A percentile compares a stretch with the other conserved stretches of the same genome.
These are phyloP conservation scores for Pomacea maculata DNA, from an alignment of 1,140 invertebrate genomes.

Conservation along the genomic window DNA sequence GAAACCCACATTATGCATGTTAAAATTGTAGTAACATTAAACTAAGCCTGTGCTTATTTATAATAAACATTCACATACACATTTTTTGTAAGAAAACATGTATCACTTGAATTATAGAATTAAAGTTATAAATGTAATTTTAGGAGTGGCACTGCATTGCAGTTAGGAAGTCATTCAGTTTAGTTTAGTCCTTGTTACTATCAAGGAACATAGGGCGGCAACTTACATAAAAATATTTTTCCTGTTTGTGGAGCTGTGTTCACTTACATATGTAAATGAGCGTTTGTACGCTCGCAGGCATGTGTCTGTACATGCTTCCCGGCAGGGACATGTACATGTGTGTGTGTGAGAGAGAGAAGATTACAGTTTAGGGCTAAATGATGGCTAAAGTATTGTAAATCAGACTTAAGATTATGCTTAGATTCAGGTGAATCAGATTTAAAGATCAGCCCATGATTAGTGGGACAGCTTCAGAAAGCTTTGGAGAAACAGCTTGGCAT, in stretches of 20 bases:
- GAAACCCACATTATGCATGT: too few species aligned
- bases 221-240: neutral
- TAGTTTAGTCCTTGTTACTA: too few species aligned
- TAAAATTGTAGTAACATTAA: neutral
- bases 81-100: neutral
- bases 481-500: neutral
- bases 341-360: neutral
- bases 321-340: neutral
- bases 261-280: neutral
- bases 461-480: neutral
- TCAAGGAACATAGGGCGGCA: too few species aligned
- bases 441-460: neutral
- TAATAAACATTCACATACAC: neutral
- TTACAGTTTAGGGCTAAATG: too few species aligned
- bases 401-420: neutral
- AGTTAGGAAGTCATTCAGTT: neutral
- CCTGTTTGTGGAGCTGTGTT: neutral
- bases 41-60: neutral
- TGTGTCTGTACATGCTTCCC: constrained; percentile 3
- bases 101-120: neutral
- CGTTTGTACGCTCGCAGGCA: neutral
- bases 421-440: neutral
- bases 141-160: neutral
- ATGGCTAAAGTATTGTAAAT: neutral
- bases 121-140: neutral